A percentile compares a stretch with the other conserved stretches of the same genome.
These are phyloP conservation scores for Apolygus lucorum DNA, from an alignment of 1,140 invertebrate genomes.

Conservation along the genomic window DNA sequence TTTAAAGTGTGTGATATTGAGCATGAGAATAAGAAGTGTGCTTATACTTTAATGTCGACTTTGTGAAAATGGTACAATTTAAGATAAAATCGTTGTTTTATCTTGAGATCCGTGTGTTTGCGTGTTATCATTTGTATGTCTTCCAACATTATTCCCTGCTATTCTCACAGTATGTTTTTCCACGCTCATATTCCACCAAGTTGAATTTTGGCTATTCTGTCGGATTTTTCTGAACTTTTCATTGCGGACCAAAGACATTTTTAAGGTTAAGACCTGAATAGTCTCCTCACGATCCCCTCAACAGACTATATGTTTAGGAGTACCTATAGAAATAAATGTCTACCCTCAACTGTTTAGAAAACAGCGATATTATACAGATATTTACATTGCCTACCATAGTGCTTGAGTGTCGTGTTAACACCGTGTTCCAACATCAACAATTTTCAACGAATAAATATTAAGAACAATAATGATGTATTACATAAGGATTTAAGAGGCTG, in stretches of 20 bases:
- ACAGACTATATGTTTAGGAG: neutral
- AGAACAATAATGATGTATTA: conserved; percentile 11
- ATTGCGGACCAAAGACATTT: conserved; percentile 7
- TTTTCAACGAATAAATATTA: conserved; percentile 9
- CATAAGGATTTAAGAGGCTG: conserved; percentile 12
- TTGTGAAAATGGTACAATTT: conserved; percentile 7
- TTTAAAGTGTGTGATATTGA: conserved; percentile 12
- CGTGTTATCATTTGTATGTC: conserved; percentile 9
- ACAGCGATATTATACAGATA: neutral
- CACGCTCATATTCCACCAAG: neutral
- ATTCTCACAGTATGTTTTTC: neutral
- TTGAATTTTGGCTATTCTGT: neutral
- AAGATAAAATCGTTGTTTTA: conserved; percentile 8
- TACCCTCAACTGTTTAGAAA: neutral
- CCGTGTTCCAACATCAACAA: neutral
- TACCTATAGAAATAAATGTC: neutral
- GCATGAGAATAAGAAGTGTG: conserved; percentile 12
- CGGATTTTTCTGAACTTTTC: neutral
- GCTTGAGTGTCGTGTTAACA: neutral
- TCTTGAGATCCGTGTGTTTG: conserved; percentile 1
- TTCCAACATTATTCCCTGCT: neutral
- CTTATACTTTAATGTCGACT: conserved; percentile 4
- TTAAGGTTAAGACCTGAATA: neutral
- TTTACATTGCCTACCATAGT: neutral
- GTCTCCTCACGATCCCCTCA: neutral